Percentiles rank a stretch among this genome's conserved stretches.
Evolutionary conservation across 1,140 invertebrate genomes (phyloP).

Genomic region (Drosophila obscura): DNA sequence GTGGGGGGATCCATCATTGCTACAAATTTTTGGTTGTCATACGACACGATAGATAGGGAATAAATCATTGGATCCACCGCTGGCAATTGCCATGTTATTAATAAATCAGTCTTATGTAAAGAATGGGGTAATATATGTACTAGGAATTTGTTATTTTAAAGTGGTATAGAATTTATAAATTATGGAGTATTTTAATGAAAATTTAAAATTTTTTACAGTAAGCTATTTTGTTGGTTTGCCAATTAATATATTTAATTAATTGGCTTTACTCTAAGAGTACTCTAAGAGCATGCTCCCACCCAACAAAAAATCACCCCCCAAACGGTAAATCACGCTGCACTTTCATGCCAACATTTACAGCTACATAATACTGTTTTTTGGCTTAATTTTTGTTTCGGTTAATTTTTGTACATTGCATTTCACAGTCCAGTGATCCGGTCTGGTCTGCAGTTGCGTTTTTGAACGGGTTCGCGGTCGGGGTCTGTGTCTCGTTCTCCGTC

Average conservation of each 20-base stretch:
- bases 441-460: slow-evolving; percentile 23
- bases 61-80: no score
- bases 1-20: slow-evolving; percentile 24
- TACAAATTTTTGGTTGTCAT: slow-evolving; percentile 27
- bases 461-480: slow-evolving; percentile 21
- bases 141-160: no score
- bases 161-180: no score
- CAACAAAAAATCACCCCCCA: slow-evolving; percentile 33
- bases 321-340: slow-evolving; percentile 60
- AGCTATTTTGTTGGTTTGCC: no score
- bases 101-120: no score
- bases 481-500: background rate
- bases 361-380: slow-evolving; percentile 20
- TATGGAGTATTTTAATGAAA: no score
- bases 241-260: no score
- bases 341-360: slow-evolving; percentile 44
- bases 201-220: no score
- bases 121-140: no score
- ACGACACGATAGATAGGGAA: background rate
- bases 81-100: no score
- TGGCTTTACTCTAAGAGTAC: no score
- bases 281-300: slow-evolving; percentile 2
- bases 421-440: slow-evolving; percentile 73
- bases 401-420: slow-evolving; percentile 64
- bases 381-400: slow-evolving; percentile 25